Conservation (phyloP, 2,888 invertebrate genomes). For the Philaethria dido region DNA sequence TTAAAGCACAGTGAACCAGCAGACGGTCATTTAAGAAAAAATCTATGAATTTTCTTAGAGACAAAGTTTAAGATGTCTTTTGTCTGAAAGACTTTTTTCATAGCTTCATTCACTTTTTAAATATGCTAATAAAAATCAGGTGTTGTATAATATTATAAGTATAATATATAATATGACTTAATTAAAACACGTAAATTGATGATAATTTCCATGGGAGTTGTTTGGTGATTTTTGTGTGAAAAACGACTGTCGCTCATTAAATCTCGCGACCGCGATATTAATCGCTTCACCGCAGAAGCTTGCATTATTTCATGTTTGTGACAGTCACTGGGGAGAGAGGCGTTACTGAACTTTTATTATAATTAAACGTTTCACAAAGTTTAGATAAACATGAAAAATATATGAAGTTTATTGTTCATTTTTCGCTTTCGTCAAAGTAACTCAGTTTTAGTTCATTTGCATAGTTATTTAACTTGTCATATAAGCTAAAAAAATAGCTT, state of each 20-base stretch:
- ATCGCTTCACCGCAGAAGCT: conserved; percentile 48
- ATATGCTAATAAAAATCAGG: not conserved
- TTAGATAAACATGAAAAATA: conserved; percentile 1
- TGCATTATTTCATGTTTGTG: conserved; percentile 47
- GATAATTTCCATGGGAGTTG: conserved; percentile 12
- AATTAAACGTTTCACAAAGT: not conserved
- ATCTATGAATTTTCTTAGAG: conserved; percentile 11
- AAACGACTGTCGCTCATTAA: conserved; percentile 50
- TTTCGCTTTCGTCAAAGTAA: not conserved
- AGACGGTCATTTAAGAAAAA: conserved; percentile 13
- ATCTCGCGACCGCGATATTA: conserved; percentile 47
- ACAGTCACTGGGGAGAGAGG: conserved; percentile 37
- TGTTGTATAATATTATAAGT: not conserved
- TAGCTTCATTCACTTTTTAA: not conserved
- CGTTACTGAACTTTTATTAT: conserved; percentile 39
- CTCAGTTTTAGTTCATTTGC: not conserved
- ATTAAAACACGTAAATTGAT: conserved; percentile 3
- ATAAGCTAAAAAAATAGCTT: conserved; percentile 4
- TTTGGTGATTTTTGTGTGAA: conserved; percentile 24
- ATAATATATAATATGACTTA: conserved; percentile 5
- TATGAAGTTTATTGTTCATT: conserved; percentile 7
- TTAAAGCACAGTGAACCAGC: conserved; percentile 20
- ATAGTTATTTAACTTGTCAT: conserved; percentile 8
- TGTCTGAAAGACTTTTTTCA: not conserved
- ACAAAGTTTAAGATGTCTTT: conserved; percentile 11